Evolutionary conservation across 2,888 invertebrate species (phyloP).

Genomic region (Parelbella ahira): DNA sequence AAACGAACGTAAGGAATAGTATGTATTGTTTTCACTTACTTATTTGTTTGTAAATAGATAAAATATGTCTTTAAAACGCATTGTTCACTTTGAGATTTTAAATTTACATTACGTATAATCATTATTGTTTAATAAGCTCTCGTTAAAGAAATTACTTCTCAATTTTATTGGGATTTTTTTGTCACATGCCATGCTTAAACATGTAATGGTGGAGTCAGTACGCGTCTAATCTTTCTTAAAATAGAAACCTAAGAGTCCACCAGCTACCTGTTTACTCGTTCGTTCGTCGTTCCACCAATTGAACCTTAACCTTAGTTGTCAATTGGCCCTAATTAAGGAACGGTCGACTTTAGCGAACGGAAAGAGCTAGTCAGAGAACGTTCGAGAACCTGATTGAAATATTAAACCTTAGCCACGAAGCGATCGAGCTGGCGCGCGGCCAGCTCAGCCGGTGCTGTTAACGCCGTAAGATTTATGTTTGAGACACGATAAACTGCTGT

Average conservation of each 20-base stretch:
- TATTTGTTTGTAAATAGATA: too few relatives aligned
- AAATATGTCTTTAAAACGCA: too few relatives aligned
- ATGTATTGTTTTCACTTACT: too few relatives aligned
- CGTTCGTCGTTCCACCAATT: slow-evolving; percentile 42
- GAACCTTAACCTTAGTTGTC: slow-evolving; percentile 39
- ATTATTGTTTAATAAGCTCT: too few relatives aligned
- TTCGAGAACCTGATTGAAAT: slow-evolving; percentile 14
- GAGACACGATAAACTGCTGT: not conserved
- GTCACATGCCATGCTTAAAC: too few relatives aligned
- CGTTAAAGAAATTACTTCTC: too few relatives aligned
- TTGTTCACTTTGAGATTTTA: too few relatives aligned
- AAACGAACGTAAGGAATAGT: too few relatives aligned
- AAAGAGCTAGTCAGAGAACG: slow-evolving; percentile 3
- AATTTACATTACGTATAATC: too few relatives aligned
- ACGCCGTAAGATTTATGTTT: slow-evolving; percentile 6
- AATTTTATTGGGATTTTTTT: too few relatives aligned
- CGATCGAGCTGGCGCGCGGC: slow-evolving; percentile 7
- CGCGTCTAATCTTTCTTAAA: too few relatives aligned
- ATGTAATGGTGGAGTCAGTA: too few relatives aligned
- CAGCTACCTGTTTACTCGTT: slow-evolving; percentile 28
- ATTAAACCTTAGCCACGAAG: slow-evolving; percentile 15
- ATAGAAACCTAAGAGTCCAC: slow-evolving; percentile 31
- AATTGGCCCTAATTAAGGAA: slow-evolving; percentile 44
- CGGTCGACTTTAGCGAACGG: slow-evolving; percentile 8
- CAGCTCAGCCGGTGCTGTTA: slow-evolving; percentile 4